Conservation (phyloP, 2,888 invertebrate genomes). For the Drosophila siamana region DNA sequence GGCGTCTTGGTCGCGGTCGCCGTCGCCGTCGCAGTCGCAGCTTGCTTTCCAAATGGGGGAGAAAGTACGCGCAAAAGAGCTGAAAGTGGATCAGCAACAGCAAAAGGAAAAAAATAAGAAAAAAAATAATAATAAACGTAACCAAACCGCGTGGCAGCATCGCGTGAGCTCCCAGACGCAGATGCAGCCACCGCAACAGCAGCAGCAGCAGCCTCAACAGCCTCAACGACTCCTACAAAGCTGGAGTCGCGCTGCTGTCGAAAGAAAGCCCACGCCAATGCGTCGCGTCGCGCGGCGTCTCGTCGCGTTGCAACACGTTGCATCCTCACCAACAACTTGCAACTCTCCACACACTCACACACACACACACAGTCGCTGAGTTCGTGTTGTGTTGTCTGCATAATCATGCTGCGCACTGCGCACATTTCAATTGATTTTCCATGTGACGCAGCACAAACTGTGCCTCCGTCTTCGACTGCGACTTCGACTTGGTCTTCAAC, state of each 20-base stretch:
- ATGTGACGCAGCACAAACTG: conserved; percentile 79
- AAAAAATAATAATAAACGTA: conserved; percentile 77
- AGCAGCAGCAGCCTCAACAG: conserved; percentile 18
- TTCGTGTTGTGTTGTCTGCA: conserved; percentile 55
- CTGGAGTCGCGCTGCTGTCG: conserved; percentile 47
- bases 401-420: conserved; percentile 75
- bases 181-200: conserved; percentile 34
- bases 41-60: conserved; percentile 80
- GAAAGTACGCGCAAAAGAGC: conserved; percentile 78
- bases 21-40: conserved; percentile 34
- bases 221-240: conserved; percentile 68
- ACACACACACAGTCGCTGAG: neutral
- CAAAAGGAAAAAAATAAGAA: conserved; percentile 27
- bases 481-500: conserved; percentile 43
- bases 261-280: conserved; percentile 75
- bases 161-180: conserved; percentile 72
- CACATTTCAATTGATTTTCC: conserved; percentile 79
- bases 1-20: conserved; percentile 18
- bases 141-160: conserved; percentile 81
- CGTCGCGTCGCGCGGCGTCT: conserved; percentile 25
- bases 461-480: conserved; percentile 7
- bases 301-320: conserved; percentile 33
- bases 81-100: conserved; percentile 78
- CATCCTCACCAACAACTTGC: conserved; percentile 39
- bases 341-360: neutral